Conservation (phyloP, 2,888 invertebrate species). For the Epicampocera succincta region DNA sequence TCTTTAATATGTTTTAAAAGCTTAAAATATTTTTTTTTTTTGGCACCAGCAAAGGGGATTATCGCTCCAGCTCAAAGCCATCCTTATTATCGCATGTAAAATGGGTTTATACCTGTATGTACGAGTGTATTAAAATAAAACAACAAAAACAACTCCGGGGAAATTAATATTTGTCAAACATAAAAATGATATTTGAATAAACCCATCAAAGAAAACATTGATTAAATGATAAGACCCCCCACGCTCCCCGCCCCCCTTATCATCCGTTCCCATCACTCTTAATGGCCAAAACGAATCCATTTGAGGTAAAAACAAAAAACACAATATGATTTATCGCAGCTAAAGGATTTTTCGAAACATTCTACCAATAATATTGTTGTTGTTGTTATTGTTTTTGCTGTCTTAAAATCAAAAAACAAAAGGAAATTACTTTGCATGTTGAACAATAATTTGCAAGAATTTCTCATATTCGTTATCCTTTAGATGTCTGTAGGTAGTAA, state of each 20-base stretch:
- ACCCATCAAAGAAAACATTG: background rate
- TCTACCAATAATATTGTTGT: background rate
- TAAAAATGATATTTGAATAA: background rate
- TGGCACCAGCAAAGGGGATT: too few species aligned
- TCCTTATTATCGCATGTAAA: background rate
- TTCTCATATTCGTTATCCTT: background rate
- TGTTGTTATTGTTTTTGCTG: conserved; percentile 22
- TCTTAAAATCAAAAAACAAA: conserved; percentile 44
- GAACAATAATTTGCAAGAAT: conserved; percentile 54
- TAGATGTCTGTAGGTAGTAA: background rate
- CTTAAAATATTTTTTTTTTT: too few species aligned
- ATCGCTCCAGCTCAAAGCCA: background rate
- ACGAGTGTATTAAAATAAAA: background rate
- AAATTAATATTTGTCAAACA: conserved; percentile 50
- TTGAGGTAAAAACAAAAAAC: background rate
- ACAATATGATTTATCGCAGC: background rate
- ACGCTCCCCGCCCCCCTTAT: too few species aligned
- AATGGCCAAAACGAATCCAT: background rate
- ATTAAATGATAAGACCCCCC: background rate
- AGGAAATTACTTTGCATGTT: conserved; percentile 59
- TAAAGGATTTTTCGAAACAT: background rate
- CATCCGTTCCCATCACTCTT: too few species aligned
- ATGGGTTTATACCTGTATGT: background rate
- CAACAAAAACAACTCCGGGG: conserved; percentile 20
- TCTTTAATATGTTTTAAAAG: too few species aligned